Conservation (phyloP, 2,797 vertebrate species). For the Microctenopoma lineatum region DNA sequence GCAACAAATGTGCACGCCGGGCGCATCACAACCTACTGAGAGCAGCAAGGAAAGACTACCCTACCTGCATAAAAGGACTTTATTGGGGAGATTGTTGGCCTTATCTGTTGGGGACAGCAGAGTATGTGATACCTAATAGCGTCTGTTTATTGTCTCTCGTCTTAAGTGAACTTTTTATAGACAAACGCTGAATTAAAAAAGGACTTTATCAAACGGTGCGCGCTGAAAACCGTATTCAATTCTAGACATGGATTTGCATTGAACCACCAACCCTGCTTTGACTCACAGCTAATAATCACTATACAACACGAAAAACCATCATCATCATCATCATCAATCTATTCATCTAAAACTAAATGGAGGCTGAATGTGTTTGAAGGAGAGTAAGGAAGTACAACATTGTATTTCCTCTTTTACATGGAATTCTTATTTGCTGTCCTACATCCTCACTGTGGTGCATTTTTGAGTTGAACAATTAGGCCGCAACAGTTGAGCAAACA, state of each 20-base stretch:
- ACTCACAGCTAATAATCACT: too few relatives aligned
- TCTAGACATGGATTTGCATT: neutral
- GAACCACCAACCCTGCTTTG: too few relatives aligned
- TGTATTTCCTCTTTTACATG: too few relatives aligned
- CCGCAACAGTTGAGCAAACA: constrained; percentile 9
- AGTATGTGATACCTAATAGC: neutral
- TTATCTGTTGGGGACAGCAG: neutral
- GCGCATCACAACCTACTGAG: neutral
- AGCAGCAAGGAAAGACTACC: neutral
- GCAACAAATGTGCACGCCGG: neutral
- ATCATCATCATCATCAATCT: too few relatives aligned
- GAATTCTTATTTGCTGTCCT: too few relatives aligned
- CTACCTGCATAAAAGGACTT: neutral
- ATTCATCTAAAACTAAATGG: too few relatives aligned
- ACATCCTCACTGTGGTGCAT: neutral
- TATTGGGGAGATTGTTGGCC: neutral
- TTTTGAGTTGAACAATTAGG: neutral
- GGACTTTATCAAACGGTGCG: neutral
- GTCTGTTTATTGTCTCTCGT: too few relatives aligned
- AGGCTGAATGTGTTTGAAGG: too few relatives aligned
- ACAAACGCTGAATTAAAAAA: neutral
- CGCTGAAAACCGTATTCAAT: neutral
- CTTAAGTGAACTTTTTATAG: neutral
- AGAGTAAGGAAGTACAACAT: too few relatives aligned
- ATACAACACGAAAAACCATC: too few relatives aligned